Percentiles rank a stretch among this genome's conserved stretches.
These are phyloP conservation scores for Eubasilissa regina DNA, from an alignment of 1,140 invertebrate genomes.

Conservation along the genomic window DNA sequence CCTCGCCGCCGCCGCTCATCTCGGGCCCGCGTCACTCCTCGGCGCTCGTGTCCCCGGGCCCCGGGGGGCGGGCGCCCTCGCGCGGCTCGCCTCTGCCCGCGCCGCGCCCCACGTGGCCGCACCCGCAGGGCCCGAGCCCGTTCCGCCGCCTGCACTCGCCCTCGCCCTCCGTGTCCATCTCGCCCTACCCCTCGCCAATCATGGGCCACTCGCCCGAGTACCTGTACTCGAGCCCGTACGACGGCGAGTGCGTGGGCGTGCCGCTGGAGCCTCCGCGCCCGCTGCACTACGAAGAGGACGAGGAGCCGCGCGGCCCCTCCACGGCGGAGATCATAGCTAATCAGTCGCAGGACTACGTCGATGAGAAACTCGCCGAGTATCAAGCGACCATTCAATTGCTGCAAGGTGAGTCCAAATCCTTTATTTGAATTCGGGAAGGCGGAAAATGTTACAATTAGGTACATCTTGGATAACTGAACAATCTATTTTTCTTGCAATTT, in stretches of 20 bases:
- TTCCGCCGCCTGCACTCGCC: constrained; percentile 67
- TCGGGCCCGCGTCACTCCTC: constrained; percentile 72
- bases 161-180: constrained; percentile 69
- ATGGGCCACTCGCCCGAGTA: constrained; percentile 77
- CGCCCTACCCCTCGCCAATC: constrained; percentile 71
- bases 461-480: too few relatives aligned
- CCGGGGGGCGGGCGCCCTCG: constrained; percentile 59
- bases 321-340: constrained; percentile 93
- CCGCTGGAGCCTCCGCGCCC: constrained; percentile 78
- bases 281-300: constrained; percentile 76
- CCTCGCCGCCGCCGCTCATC: constrained; percentile 76
- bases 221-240: constrained; percentile 76
- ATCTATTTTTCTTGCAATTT: too few relatives aligned
- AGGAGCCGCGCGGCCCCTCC: constrained; percentile 82
- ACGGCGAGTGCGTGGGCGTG: constrained; percentile 77
- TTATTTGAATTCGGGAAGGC: too few relatives aligned
- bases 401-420: constrained; percentile 80
- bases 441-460: too few relatives aligned
- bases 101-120: constrained; percentile 71
- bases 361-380: constrained; percentile 94
- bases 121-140: constrained; percentile 64
- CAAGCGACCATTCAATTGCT: constrained; percentile 91
- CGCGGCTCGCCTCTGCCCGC: constrained; percentile 62
- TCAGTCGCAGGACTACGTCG: constrained; percentile 94
- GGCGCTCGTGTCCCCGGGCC: constrained; percentile 69